Percentiles rank a stretch among this genome's conserved stretches.
Conservation (phyloP, 1,140 invertebrate species). For the Venturia canescens region DNA sequence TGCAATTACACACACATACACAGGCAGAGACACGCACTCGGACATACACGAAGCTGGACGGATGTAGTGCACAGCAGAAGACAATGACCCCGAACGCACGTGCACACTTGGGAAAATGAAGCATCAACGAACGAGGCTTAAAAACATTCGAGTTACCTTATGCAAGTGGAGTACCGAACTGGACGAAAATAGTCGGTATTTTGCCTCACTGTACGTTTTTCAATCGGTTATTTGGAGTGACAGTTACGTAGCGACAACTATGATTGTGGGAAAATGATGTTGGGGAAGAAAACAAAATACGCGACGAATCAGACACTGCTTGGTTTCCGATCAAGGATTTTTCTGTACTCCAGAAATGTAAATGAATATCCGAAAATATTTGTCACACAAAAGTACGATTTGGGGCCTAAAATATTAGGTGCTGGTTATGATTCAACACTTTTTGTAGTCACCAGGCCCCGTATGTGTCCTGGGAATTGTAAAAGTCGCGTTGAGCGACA, state of each 20-base stretch:
- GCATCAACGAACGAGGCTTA: neutral
- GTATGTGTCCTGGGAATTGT: neutral
- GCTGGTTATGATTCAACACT: neutral
- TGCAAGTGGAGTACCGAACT: neutral
- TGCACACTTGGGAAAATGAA: neutral
- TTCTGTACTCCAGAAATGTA: too few species aligned
- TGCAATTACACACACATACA: too few species aligned
- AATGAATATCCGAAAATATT: too few species aligned
- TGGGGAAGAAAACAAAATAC: too few species aligned
- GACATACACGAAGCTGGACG: neutral
- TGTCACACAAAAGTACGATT: too few species aligned
- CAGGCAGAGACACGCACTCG: too few species aligned
- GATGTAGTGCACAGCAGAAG: neutral
- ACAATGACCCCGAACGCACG: slow-evolving; percentile 18
- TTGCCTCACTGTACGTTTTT: neutral
- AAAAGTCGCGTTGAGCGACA: neutral
- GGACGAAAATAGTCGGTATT: neutral
- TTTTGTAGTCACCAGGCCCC: neutral
- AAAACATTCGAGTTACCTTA: neutral
- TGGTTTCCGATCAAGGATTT: too few species aligned
- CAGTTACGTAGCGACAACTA: too few species aligned
- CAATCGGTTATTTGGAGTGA: too few species aligned
- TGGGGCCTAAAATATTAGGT: neutral
- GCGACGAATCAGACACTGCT: too few species aligned
- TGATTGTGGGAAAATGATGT: too few species aligned